Evolutionary conservation across 2,797 vertebrate genomes (phyloP).

Genomic region (Cynopterus sphinx): DNA sequence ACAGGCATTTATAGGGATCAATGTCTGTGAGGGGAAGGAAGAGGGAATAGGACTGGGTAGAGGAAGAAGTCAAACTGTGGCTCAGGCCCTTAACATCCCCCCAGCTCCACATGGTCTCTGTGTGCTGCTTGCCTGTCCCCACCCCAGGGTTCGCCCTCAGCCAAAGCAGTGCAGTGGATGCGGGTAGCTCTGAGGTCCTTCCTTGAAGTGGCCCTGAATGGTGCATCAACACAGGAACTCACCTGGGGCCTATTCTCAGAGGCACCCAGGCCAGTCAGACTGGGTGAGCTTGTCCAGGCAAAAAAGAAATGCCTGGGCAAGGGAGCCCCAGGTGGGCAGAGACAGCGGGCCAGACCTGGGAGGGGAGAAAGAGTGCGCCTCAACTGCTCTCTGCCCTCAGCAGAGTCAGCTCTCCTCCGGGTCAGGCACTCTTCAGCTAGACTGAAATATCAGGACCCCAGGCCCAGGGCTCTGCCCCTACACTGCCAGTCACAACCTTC

Average conservation of each 20-base stretch:
- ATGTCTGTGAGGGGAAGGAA: not conserved
- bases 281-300: not conserved
- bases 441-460: not conserved
- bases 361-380: not conserved
- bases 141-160: not conserved
- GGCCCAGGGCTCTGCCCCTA: not conserved
- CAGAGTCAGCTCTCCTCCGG: not conserved
- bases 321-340: not conserved
- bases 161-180: too few species aligned
- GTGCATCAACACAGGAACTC: not conserved
- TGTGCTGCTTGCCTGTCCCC: rapidly evolving
- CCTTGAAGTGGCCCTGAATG: not conserved
- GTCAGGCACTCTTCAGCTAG: not conserved
- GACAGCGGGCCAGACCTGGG: not conserved
- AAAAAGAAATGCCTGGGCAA: not conserved
- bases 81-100: not conserved
- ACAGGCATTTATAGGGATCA: not conserved
- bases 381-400: not conserved
- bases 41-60: not conserved
- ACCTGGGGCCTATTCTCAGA: not conserved
- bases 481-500: not conserved
- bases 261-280: not conserved
- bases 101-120: not conserved
- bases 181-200: not conserved
- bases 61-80: not conserved